Evolutionary conservation across 2,113 vertebrate genomes (phyloP).

Genomic region (Cyanistes caeruleus): DNA sequence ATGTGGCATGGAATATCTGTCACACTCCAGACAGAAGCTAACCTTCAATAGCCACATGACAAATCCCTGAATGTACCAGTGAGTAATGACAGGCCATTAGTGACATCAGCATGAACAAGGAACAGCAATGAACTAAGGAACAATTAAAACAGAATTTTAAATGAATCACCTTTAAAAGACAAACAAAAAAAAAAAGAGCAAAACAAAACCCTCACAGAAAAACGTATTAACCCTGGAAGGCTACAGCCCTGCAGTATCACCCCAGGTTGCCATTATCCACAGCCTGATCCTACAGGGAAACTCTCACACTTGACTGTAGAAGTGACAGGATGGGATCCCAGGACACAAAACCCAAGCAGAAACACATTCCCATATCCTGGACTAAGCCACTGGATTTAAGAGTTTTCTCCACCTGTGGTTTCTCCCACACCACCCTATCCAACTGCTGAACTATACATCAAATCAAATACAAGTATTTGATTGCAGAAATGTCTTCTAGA

Average conservation of each 20-base stretch:
- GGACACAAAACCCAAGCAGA: neutral
- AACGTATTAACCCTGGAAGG: neutral
- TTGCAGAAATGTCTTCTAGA: neutral
- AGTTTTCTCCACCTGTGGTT: neutral
- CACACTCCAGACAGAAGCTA: neutral
- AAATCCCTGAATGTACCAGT: neutral
- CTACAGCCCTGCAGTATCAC: neutral
- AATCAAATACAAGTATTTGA: rapidly evolving
- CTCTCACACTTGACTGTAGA: neutral
- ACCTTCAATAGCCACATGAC: neutral
- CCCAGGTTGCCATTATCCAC: neutral
- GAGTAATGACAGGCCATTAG: neutral
- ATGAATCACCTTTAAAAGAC: neutral
- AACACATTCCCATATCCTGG: neutral
- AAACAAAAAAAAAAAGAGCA: neutral
- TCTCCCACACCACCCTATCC: neutral
- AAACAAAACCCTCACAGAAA: neutral
- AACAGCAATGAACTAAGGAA: neutral
- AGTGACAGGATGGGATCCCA: neutral
- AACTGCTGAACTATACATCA: neutral
- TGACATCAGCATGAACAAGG: neutral
- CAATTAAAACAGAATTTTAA: neutral
- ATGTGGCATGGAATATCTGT: neutral
- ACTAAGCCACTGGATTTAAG: neutral
- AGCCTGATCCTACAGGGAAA: neutral